A percentile compares a stretch with the other conserved stretches of the same genome.
phyloP scores from a whole-genome alignment of 2,888 invertebrate species.

The Agrochola lota region DNA sequence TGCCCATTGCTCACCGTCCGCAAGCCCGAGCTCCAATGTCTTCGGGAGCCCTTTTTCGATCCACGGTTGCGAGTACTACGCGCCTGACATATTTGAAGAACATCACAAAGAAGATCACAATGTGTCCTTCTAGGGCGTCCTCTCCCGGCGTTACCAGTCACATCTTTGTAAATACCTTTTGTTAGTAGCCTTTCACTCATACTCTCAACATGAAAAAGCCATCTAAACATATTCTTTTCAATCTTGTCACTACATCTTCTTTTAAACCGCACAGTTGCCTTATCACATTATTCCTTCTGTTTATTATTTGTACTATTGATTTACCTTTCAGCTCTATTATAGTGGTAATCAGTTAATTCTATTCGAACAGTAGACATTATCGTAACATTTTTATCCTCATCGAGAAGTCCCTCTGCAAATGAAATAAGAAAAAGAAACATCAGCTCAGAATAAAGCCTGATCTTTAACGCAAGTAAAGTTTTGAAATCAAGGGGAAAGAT shows the following conservation, averaged over 20 bases:
- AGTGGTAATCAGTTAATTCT: neutral
- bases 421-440: neutral
- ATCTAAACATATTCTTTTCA: neutral
- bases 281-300: too few relatives aligned
- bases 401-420: constrained; percentile 13
- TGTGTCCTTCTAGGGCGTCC: too few relatives aligned
- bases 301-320: neutral
- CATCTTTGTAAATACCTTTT: neutral
- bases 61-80: neutral
- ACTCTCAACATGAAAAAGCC: neutral
- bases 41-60: too few relatives aligned
- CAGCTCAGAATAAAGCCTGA: neutral
- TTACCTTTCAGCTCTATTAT: constrained; percentile 4
- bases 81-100: neutral
- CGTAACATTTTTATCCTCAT: constrained; percentile 23
- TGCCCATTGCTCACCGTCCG: too few relatives aligned
- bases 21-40: too few relatives aligned
- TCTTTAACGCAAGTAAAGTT: neutral
- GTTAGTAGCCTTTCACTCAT: too few relatives aligned
- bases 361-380: neutral
- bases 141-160: neutral
- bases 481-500: neutral
- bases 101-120: too few relatives aligned
- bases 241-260: neutral
- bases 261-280: too few relatives aligned